Conservation (phyloP, 2,888 invertebrate genomes). For the Dynastes maya region DNA sequence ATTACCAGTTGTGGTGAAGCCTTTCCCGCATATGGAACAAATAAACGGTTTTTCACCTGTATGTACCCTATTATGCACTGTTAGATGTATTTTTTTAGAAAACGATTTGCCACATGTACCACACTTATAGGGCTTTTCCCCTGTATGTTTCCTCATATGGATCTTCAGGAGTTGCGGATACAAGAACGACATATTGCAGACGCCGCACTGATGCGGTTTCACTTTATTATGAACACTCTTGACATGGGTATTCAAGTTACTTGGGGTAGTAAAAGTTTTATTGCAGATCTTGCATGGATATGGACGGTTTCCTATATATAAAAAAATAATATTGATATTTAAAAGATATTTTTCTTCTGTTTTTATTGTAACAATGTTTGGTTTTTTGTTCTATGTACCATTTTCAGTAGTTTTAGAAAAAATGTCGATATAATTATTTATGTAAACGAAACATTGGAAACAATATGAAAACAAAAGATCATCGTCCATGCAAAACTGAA, state of each 20-base stretch:
- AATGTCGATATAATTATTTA: too few species aligned
- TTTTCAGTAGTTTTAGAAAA: too few species aligned
- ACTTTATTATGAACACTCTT: slow-evolving; percentile 58
- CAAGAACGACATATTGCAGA: slow-evolving; percentile 61
- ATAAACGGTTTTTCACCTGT: slow-evolving; percentile 62
- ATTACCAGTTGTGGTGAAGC: slow-evolving; percentile 62
- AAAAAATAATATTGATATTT: slow-evolving; percentile 17
- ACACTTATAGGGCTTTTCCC: slow-evolving; percentile 62
- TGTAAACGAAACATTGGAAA: too few species aligned
- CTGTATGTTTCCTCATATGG: slow-evolving; percentile 63
- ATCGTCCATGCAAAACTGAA: too few species aligned
- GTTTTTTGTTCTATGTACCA: too few species aligned
- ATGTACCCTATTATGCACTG: slow-evolving; percentile 60
- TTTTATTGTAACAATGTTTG: too few species aligned
- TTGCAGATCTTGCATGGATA: slow-evolving; percentile 61
- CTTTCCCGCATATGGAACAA: slow-evolving; percentile 60
- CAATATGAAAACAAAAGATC: too few species aligned
- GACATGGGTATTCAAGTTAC: slow-evolving; percentile 61
- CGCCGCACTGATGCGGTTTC: slow-evolving; percentile 61
- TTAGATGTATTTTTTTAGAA: slow-evolving; percentile 62
- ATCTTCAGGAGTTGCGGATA: slow-evolving; percentile 60
- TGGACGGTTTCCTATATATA: slow-evolving; percentile 57
- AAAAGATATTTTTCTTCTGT: not conserved
- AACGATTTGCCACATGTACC: slow-evolving; percentile 60
- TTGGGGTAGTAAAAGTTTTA: slow-evolving; percentile 62